phyloP scores from a whole-genome alignment of 1,140 invertebrate genomes.

The Anastrepha ludens region DNA sequence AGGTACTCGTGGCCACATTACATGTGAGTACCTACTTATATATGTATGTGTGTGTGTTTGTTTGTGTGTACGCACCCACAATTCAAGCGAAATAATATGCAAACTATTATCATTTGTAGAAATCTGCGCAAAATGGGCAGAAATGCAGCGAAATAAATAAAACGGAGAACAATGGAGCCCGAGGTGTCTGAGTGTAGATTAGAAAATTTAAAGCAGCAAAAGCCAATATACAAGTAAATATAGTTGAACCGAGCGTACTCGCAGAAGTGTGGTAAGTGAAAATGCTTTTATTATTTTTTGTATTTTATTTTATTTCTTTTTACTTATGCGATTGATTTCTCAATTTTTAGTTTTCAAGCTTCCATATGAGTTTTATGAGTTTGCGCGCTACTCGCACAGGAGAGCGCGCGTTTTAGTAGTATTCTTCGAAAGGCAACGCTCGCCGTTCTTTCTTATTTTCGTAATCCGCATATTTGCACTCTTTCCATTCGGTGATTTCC shows the following conservation, averaged over 20 bases:
- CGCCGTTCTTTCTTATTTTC: neutral
- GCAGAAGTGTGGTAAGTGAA: neutral
- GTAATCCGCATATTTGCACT: neutral
- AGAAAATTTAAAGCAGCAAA: neutral
- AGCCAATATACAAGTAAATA: neutral
- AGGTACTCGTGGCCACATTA: too few relatives aligned
- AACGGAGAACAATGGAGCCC: conserved; percentile 13
- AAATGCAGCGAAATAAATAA: conserved; percentile 47
- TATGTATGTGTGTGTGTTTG: too few relatives aligned
- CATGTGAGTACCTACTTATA: too few relatives aligned
- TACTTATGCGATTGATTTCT: conserved; percentile 11
- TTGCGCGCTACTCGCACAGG: neutral
- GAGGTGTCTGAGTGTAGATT: conserved; percentile 17
- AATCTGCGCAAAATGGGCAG: conserved; percentile 14
- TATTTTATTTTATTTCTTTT: neutral
- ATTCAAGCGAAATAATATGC: conserved; percentile 37
- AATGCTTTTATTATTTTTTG: neutral
- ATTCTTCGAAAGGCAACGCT: too few relatives aligned
- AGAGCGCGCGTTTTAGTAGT: neutral
- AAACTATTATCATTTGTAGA: conserved; percentile 43
- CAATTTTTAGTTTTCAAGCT: neutral
- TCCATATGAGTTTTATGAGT: neutral
- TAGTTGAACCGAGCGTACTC: too few relatives aligned
- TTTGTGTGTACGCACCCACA: neutral
- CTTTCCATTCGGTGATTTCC: neutral